Percentiles rank a stretch among this genome's conserved stretches.
phyloP scores from a whole-genome alignment of 2,888 invertebrate genomes.

The Polia nebulosa region DNA sequence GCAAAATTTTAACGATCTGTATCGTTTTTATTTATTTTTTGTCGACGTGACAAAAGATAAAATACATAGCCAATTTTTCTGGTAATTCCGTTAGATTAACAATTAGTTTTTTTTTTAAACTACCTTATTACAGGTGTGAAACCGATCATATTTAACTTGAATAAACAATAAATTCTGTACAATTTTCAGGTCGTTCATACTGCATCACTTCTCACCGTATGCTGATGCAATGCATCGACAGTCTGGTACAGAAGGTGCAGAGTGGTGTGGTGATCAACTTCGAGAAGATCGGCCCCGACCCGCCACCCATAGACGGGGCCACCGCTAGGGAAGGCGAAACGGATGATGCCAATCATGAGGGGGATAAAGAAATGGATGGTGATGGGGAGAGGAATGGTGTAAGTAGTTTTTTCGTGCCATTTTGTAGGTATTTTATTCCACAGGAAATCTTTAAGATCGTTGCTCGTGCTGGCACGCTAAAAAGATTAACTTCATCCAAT shows the following conservation, averaged over 20 bases:
- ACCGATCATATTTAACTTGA: background rate
- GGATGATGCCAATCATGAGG: conserved; percentile 84
- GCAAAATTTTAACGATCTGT: too few species aligned
- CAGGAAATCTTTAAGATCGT: background rate
- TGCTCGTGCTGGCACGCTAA: too few species aligned
- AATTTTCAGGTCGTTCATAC: conserved; percentile 95
- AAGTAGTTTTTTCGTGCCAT: conserved; percentile 64
- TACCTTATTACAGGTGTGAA: too few species aligned
- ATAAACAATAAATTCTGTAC: background rate
- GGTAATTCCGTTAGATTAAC: too few species aligned
- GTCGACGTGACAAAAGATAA: too few species aligned
- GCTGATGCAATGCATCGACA: conserved; percentile 99
- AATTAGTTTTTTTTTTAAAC: too few species aligned
- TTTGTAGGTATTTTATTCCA: background rate
- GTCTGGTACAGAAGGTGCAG: conserved; percentile 98
- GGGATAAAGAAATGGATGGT: conserved; percentile 86
- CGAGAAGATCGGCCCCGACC: conserved; percentile 98
- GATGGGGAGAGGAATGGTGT: conserved; percentile 90
- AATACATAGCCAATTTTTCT: too few species aligned
- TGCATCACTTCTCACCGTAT: conserved; percentile 98
- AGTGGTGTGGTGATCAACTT: conserved; percentile 99
- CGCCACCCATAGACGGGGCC: conserved; percentile 92
- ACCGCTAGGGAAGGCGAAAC: conserved; percentile 88
- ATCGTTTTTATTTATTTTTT: too few species aligned
- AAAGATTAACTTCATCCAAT: too few species aligned